Evolutionary conservation across 2,797 vertebrate species (phyloP).

Genomic region (Petrocephalus sullivani): DNA sequence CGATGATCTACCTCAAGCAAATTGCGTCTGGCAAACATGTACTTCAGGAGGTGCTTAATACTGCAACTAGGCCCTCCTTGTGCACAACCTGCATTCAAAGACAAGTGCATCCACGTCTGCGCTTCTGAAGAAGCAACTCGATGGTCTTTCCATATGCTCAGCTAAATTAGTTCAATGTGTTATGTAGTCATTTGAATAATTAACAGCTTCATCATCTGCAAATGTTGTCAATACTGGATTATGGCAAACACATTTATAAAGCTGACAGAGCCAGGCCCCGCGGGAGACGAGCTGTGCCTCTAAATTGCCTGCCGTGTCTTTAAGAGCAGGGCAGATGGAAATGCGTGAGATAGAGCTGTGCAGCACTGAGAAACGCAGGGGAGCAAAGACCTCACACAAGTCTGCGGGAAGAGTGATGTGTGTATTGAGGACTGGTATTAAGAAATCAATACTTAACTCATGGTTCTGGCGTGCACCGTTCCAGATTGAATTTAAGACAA

Average conservation of each 20-base stretch:
- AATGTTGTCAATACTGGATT: slow-evolving; percentile 32
- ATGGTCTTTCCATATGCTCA: slow-evolving; percentile 33
- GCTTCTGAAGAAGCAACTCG: background rate
- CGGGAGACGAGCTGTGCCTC: slow-evolving; percentile 24
- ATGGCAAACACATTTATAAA: slow-evolving; percentile 29
- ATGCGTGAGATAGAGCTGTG: slow-evolving; percentile 18
- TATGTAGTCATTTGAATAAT: slow-evolving; percentile 39
- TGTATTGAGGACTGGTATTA: slow-evolving; percentile 19
- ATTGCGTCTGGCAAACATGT: background rate
- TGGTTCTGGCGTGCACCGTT: slow-evolving; percentile 22
- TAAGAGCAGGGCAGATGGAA: slow-evolving; percentile 29
- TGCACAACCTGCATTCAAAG: slow-evolving; percentile 39
- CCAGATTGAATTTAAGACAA: slow-evolving; percentile 31
- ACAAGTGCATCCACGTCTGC: background rate
- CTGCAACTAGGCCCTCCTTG: slow-evolving; percentile 21
- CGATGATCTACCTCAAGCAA: slow-evolving; percentile 24
- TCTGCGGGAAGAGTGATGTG: slow-evolving; percentile 14
- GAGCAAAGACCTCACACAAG: background rate
- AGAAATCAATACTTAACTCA: slow-evolving; percentile 38
- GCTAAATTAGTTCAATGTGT: slow-evolving; percentile 32
- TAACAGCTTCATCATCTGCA: slow-evolving; percentile 33
- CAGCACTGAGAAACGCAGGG: slow-evolving; percentile 8
- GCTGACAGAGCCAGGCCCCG: slow-evolving; percentile 27
- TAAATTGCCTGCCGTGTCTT: slow-evolving; percentile 26
- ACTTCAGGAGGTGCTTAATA: slow-evolving; percentile 36